These are phyloP conservation scores for Turritopsis dohrnii DNA, from an alignment of 30 jellyfish, hydroid and myxozoan genomes.

Conservation along the genomic window DNA sequence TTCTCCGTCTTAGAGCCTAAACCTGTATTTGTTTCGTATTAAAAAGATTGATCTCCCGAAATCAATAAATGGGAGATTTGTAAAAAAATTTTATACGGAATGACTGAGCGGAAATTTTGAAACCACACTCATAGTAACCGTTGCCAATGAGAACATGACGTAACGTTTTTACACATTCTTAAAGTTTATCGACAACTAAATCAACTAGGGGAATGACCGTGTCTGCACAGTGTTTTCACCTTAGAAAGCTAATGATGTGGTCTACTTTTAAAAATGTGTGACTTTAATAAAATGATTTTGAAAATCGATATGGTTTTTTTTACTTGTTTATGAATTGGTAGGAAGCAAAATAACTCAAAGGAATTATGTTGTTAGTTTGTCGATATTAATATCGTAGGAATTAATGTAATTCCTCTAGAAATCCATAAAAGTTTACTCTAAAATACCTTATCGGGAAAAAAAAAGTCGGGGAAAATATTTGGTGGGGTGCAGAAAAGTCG, in stretches of 20 bases:
- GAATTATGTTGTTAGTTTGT: too few species aligned
- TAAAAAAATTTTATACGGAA: too few species aligned
- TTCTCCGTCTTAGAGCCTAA: neutral
- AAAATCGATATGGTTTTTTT: neutral
- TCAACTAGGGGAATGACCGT: neutral
- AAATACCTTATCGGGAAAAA: too few species aligned
- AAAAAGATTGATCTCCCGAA: neutral
- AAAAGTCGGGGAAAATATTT: too few species aligned
- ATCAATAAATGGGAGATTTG: neutral
- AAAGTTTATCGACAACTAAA: neutral
- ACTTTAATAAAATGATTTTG: neutral
- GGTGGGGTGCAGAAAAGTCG: too few species aligned
- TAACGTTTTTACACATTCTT: too few species aligned
- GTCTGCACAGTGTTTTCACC: neutral
- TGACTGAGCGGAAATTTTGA: neutral
- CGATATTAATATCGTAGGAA: too few species aligned
- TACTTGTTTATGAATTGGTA: neutral
- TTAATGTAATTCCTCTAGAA: too few species aligned
- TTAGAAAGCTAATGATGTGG: neutral
- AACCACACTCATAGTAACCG: neutral
- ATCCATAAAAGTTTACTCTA: too few species aligned
- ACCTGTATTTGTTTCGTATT: neutral
- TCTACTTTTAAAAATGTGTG: neutral
- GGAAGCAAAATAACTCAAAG: too few species aligned
- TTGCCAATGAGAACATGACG: too few species aligned